Base-by-base conservation (phyloP, 2,113 vertebrate genomes). In the Oncorhynchus tshawytscha region DNA sequence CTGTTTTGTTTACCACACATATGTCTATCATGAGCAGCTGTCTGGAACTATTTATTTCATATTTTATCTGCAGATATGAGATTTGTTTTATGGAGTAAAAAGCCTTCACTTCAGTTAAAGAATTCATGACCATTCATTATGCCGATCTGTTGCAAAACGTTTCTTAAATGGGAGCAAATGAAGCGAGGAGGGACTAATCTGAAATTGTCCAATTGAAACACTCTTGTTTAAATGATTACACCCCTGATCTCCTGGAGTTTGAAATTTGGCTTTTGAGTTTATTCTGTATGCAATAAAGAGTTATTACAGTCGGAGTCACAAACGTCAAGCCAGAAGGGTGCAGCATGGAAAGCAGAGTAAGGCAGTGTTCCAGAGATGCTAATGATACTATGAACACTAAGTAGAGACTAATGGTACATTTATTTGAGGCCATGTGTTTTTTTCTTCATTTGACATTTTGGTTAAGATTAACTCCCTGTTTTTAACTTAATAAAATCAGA, bases 351-450 rank as follows among this genome's bases (percentile, higher is more conserved):
- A 81, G 79, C 80, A 81, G 82, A 78, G 87, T 78, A 31, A 80
- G 77, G 64, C 48, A 72, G 67, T 67, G 78, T 80, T 59, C 49
- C 70, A 59, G 75, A 84, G 85, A 85, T 81, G 82, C 88, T 91
- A 89, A 88, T 88, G 91, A 93, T 86, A 90, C 92, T 95, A 90
- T 95, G 92, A 95, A 95, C 90, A 86, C 83, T 89, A 81, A 60
- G 65, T 73, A 49, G 81, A 84, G 86, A 89, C 82, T 89, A 77
- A 92, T 91, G 91, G 79, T 88, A 90, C 87, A 92, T 88, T 90
- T 20, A 62, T 90, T 91, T 86, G 45, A 34, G 67, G 66, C 71
- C 74, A 80, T 81, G 75, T 90, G 83, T 70, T 65, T 79, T 77
- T 72, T 45, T 45, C 8, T 64, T 88, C 84, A 80, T 88, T 89